Evolutionary conservation across 2,797 vertebrate genomes (phyloP).

Genomic region (Enteromius paludinosus): DNA sequence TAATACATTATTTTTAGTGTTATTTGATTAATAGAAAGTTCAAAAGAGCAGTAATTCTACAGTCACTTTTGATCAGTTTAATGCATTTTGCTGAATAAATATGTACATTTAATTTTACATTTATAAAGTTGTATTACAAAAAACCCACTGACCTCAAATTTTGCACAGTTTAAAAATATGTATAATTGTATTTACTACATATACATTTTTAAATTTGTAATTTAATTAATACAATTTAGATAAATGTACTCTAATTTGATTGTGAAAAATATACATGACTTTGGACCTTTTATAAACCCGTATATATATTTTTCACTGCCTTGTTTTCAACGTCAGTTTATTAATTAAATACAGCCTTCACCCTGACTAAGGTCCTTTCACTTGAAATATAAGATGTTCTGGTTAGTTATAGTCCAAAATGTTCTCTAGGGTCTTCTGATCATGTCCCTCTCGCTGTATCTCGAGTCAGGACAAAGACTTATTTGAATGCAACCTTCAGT

Average conservation of each 20-base stretch:
- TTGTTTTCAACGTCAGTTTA: background rate
- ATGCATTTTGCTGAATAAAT: background rate
- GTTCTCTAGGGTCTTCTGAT: background rate
- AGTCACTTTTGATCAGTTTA: background rate
- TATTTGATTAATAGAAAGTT: background rate
- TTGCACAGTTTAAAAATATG: background rate
- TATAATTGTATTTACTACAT: background rate
- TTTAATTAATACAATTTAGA: background rate
- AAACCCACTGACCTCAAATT: background rate
- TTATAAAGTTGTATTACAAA: background rate
- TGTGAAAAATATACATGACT: background rate
- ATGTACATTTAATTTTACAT: background rate
- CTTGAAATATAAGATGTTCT: background rate
- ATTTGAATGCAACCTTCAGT: conserved; percentile 26
- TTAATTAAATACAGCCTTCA: background rate
- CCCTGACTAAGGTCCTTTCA: background rate
- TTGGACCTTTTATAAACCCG: background rate
- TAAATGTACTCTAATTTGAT: background rate
- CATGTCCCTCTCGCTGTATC: background rate
- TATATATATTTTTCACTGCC: background rate
- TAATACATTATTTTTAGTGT: background rate
- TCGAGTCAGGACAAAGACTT: conserved; percentile 27
- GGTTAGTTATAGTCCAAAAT: background rate
- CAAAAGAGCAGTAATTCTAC: background rate
- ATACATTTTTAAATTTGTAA: background rate